A percentile compares a stretch with the other conserved stretches of the same genome.
phyloP scores from a whole-genome alignment of 2,888 invertebrate genomes.

The Yponomeuta plumbellus region DNA sequence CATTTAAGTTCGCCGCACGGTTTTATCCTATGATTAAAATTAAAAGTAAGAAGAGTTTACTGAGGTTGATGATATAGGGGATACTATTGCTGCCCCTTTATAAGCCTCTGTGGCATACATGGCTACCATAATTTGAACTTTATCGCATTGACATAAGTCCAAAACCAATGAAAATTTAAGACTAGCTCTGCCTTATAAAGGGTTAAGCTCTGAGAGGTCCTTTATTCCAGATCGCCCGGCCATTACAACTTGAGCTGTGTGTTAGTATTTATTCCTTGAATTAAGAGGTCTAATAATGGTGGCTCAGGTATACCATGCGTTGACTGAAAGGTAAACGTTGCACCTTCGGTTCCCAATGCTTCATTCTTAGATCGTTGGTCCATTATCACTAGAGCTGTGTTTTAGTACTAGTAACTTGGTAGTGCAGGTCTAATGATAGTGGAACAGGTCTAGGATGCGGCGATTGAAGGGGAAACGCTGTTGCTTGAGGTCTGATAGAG shows the following conservation, averaged over 20 bases:
- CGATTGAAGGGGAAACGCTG: conserved; percentile 79
- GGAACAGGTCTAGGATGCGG: conserved; percentile 84
- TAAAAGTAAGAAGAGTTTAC: too few relatives aligned
- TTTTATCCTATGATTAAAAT: not conserved
- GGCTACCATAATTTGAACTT: too few relatives aligned
- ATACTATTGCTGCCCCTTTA: too few relatives aligned
- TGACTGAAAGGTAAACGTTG: conserved; percentile 79
- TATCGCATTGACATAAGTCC: too few relatives aligned
- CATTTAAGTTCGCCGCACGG: not conserved
- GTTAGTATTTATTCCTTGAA: not conserved
- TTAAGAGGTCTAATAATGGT: conserved; percentile 62
- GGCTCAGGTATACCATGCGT: conserved; percentile 84
- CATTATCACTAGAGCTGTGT: too few relatives aligned
- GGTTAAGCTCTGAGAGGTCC: too few relatives aligned
- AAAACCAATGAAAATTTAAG: too few relatives aligned
- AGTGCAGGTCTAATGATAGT: conserved; percentile 63
- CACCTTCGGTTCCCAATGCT: conserved; percentile 51
- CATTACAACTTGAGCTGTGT: not conserved
- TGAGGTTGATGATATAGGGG: too few relatives aligned
- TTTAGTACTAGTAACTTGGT: not conserved
- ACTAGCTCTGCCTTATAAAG: too few relatives aligned
- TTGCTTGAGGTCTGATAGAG: conserved; percentile 72
- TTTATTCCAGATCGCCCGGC: not conserved
- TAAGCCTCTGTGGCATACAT: too few relatives aligned
- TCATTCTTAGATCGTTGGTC: too few relatives aligned